A percentile compares a stretch with the other conserved stretches of the same genome.
Evolutionary conservation across 1,140 invertebrate genomes (phyloP).

Genomic region (Nymphalis io): DNA sequence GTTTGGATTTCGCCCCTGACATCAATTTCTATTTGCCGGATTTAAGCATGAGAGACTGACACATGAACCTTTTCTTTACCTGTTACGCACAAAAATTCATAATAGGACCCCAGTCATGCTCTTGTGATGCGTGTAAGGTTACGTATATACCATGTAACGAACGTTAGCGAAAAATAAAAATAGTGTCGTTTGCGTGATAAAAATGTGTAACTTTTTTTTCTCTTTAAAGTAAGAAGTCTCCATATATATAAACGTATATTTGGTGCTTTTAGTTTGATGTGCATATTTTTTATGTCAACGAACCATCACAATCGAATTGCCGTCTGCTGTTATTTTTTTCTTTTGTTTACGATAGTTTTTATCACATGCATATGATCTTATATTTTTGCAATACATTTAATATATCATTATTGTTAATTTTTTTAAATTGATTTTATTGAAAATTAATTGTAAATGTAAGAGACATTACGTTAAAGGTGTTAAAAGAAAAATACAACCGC

Average conservation of each 20-base stretch:
- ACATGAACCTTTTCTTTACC: slow-evolving; percentile 60
- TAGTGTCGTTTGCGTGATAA: slow-evolving; percentile 2
- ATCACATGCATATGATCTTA: no score
- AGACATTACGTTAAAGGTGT: slow-evolving; percentile 15
- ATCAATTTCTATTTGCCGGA: slow-evolving; percentile 71
- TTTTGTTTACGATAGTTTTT: no score
- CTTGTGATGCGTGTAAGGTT: slow-evolving; percentile 28
- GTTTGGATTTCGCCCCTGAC: slow-evolving; percentile 64
- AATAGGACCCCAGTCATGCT: slow-evolving; percentile 35
- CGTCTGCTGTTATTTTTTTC: no score
- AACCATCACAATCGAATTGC: no score
- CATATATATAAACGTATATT: no score
- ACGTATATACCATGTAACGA: slow-evolving; percentile 28
- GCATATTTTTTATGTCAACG: no score
- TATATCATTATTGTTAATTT: no score
- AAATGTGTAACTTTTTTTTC: neutral
- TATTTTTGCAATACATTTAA: no score
- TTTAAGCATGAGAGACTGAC: slow-evolving; percentile 52
- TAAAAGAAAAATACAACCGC: slow-evolving; percentile 6
- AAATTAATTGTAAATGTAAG: neutral
- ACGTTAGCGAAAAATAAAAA: slow-evolving; percentile 22
- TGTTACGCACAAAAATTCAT: slow-evolving; percentile 37
- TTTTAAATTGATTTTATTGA: neutral
- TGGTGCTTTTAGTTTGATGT: no score
- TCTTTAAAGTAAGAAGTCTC: neutral